These are phyloP conservation scores for Urechis unicinctus DNA, from an alignment of 2,888 invertebrate species.

Conservation along the genomic window DNA sequence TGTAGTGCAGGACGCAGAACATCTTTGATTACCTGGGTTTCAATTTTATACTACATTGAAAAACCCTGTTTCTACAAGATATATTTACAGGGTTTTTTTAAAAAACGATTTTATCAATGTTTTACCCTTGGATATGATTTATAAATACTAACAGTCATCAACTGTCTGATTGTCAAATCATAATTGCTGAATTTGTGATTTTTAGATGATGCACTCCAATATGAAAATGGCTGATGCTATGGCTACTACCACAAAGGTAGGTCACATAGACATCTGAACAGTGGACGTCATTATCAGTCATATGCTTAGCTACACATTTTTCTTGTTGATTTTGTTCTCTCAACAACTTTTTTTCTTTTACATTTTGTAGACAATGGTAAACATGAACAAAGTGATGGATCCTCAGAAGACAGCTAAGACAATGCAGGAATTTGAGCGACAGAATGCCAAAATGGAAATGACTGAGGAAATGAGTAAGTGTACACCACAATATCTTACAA, in stretches of 20 bases:
- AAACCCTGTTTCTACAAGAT: too few relatives aligned
- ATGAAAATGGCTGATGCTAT: conserved; percentile 79
- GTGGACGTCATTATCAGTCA: background rate
- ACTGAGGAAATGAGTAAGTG: conserved; percentile 86
- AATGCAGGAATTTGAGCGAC: conserved; percentile 76
- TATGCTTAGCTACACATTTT: too few relatives aligned
- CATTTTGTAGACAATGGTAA: conserved; percentile 65
- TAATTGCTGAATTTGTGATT: conserved; percentile 12
- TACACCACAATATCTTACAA: background rate
- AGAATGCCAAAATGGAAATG: conserved; percentile 86
- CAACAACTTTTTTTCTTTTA: background rate
- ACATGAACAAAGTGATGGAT: conserved; percentile 80
- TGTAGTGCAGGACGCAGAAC: too few relatives aligned
- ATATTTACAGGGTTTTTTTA: too few relatives aligned
- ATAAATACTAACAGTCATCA: too few relatives aligned
- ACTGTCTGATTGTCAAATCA: too few relatives aligned
- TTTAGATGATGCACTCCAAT: conserved; percentile 75
- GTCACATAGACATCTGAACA: background rate
- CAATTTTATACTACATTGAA: too few relatives aligned
- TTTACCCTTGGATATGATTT: too few relatives aligned
- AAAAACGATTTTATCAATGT: too few relatives aligned
- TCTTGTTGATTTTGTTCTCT: too few relatives aligned
- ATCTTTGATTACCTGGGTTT: too few relatives aligned
- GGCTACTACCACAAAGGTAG: conserved; percentile 72
- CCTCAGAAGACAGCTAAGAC: conserved; percentile 76